Conservation (phyloP, 2,113 vertebrate species). For the Pogona vitticeps region DNA sequence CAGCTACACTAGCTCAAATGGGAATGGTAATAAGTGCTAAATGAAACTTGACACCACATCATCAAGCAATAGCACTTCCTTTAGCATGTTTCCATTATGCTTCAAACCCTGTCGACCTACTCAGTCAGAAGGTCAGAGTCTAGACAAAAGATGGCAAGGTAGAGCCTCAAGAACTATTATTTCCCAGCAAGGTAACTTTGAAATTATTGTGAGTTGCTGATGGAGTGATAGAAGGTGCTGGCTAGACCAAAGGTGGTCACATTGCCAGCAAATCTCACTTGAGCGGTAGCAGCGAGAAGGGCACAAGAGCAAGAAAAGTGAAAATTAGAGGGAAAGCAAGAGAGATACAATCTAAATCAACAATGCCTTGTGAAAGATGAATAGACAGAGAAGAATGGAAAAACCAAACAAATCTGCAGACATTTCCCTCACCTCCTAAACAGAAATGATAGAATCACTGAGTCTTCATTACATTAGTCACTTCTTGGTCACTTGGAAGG, state of each 20-base stretch:
- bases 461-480: conserved; percentile 68
- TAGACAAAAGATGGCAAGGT: conserved; percentile 44
- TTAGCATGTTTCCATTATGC: conserved; percentile 32
- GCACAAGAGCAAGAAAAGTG: conserved; percentile 47
- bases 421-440: conserved; percentile 64
- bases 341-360: conserved; percentile 45
- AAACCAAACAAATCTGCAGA: conserved; percentile 61
- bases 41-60: conserved; percentile 28
- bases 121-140: conserved; percentile 54
- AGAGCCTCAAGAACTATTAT: conserved; percentile 43
- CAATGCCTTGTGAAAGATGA: conserved; percentile 40
- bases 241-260: conserved; percentile 28
- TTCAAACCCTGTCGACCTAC: conserved; percentile 26
- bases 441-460: conserved; percentile 62
- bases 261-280: conserved; percentile 49
- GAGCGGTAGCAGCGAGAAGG: conserved; percentile 61
- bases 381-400: conserved; percentile 52
- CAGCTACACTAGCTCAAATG: conserved; percentile 46
- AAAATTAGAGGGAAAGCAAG: conserved; percentile 32
- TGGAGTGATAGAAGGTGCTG: conserved; percentile 5
- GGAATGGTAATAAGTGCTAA: conserved; percentile 49
- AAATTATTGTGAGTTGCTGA: conserved; percentile 40
- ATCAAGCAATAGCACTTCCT: conserved; percentile 34
- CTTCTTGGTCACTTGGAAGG: conserved; percentile 45
- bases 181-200: conserved; percentile 12